phyloP scores from a whole-genome alignment of 37 sponge, comb jelly and placozoan genomes.

The Axinella damicornis region DNA sequence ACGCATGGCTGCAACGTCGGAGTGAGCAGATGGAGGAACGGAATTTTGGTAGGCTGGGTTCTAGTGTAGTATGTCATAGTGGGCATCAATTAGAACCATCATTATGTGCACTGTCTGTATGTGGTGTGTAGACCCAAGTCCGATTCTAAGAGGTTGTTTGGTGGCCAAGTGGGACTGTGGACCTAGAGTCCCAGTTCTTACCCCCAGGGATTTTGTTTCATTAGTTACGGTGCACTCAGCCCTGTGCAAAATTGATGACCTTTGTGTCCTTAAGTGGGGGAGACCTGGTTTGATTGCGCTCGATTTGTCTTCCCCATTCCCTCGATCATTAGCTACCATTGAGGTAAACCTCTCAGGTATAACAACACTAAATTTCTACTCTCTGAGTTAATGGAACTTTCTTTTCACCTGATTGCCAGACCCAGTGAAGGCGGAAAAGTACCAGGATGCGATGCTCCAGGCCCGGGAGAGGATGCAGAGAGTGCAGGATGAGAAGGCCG shows the following conservation, averaged over 20 bases:
- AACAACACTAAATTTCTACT: too few species aligned
- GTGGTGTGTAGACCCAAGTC: neutral
- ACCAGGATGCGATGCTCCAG: slow-evolving; percentile 54
- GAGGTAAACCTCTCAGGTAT: neutral
- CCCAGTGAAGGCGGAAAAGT: slow-evolving; percentile 62
- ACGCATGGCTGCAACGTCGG: slow-evolving; percentile 34
- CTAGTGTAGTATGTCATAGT: neutral
- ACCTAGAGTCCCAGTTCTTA: too few species aligned
- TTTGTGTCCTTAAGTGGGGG: too few species aligned
- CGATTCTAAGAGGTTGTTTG: too few species aligned
- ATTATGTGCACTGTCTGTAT: neutral
- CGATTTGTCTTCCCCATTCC: too few species aligned
- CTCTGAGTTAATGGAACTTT: neutral
- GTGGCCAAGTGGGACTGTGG: too few species aligned
- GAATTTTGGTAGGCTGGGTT: slow-evolving; percentile 48
- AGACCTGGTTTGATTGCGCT: too few species aligned
- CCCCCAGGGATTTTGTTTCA: too few species aligned
- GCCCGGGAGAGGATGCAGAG: slow-evolving; percentile 70
- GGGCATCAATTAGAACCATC: too few species aligned
- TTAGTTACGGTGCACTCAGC: too few species aligned
- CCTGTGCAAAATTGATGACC: too few species aligned
- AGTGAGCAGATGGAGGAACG: slow-evolving; percentile 36
- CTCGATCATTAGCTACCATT: neutral
- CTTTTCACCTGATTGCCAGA: slow-evolving; percentile 10
- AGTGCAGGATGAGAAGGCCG: slow-evolving; percentile 35